phyloP scores from a whole-genome alignment of 2,113 vertebrate genomes.

The Todiramphus saurophagus region DNA sequence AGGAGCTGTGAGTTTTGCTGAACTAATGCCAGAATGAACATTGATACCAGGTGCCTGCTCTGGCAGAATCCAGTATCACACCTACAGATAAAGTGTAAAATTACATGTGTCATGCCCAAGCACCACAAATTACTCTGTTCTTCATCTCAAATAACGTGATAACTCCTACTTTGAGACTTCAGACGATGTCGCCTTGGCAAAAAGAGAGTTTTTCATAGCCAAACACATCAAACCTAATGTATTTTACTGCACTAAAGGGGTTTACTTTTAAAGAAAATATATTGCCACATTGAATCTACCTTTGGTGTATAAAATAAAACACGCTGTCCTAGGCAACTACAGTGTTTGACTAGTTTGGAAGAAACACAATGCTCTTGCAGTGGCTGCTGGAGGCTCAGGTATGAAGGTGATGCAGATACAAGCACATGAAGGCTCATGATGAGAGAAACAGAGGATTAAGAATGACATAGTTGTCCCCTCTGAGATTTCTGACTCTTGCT shows the following conservation, averaged over 20 bases:
- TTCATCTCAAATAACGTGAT: conserved; percentile 76
- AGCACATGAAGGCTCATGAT: neutral
- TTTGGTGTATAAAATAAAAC: conserved; percentile 59
- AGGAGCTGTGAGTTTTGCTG: conserved; percentile 56
- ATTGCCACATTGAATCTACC: conserved; percentile 59
- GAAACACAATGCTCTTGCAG: neutral
- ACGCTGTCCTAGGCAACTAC: conserved; percentile 20
- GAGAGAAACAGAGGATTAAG: neutral
- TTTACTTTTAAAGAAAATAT: conserved; percentile 58
- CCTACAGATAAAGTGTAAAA: conserved; percentile 75
- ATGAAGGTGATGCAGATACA: neutral
- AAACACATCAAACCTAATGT: conserved; percentile 74
- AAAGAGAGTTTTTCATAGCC: conserved; percentile 69
- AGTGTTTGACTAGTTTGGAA: neutral
- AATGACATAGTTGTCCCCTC: neutral
- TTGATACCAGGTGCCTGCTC: conserved; percentile 74
- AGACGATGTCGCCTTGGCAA: conserved; percentile 68
- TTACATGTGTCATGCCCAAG: conserved; percentile 69
- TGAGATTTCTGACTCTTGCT: neutral
- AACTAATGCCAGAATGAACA: conserved; percentile 67
- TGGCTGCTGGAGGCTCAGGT: neutral
- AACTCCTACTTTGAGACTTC: conserved; percentile 75
- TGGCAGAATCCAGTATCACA: conserved; percentile 71
- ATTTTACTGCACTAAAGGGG: conserved; percentile 61
- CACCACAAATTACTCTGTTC: conserved; percentile 69